Evolutionary conservation across 1,140 invertebrate genomes (phyloP).

Genomic region (Ptiloglossa arizonensis): DNA sequence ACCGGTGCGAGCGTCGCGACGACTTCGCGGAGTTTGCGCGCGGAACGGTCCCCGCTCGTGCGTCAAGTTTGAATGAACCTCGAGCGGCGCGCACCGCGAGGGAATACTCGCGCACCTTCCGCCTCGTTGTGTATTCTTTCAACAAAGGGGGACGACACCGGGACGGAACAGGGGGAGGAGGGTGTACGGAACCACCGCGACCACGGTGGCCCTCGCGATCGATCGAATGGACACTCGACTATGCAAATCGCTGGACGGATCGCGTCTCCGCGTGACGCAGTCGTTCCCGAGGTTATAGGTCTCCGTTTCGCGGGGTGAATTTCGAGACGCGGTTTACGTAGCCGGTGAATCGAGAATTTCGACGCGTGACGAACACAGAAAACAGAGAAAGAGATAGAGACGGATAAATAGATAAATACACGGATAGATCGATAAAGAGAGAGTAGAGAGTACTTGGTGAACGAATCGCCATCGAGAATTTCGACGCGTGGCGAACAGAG

Average conservation of each 20-base stretch:
- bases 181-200: too few species aligned
- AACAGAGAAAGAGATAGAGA: too few species aligned
- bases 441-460: too few species aligned
- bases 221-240: slow-evolving; percentile 27
- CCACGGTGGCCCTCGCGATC: neutral
- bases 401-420: too few species aligned
- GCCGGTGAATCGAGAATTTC: neutral
- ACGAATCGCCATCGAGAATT: too few species aligned
- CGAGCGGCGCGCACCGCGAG: slow-evolving; percentile 10
- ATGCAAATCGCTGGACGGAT: slow-evolving; percentile 24
- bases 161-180: neutral
- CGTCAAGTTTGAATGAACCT: slow-evolving; percentile 52
- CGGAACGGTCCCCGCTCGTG: neutral
- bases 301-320: neutral
- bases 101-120: slow-evolving; percentile 23
- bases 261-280: slow-evolving; percentile 24
- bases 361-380: slow-evolving; percentile 6
- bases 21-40: slow-evolving; percentile 55
- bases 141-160: neutral
- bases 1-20: slow-evolving; percentile 48
- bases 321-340: slow-evolving; percentile 5
- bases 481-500: too few species aligned
- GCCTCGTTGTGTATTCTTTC: slow-evolving; percentile 28
- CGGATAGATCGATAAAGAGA: too few species aligned
- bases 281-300: slow-evolving; percentile 1